These are phyloP conservation scores for Hippopotamus amphibius DNA, from an alignment of 2,113 vertebrate species.

Conservation along the genomic window DNA sequence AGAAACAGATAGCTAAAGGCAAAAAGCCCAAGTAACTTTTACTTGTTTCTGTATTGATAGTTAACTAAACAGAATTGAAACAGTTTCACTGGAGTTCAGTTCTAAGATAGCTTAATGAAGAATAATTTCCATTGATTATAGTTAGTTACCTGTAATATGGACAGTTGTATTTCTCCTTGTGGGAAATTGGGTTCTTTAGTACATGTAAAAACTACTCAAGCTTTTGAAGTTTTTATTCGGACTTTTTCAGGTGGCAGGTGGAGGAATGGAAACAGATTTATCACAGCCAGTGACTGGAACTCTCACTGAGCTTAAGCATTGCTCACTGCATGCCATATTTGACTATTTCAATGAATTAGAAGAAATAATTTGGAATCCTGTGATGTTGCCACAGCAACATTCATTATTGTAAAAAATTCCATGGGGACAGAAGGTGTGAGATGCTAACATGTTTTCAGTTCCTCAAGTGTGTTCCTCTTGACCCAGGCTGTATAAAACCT, in stretches of 20 bases:
- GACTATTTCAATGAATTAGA: slow-evolving; percentile 64
- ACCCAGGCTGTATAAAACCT: background rate
- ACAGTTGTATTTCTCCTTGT: background rate
- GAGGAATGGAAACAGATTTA: slow-evolving; percentile 54
- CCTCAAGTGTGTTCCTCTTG: background rate
- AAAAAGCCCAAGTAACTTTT: background rate
- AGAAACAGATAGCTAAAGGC: background rate
- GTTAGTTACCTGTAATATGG: background rate
- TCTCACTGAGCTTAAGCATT: background rate
- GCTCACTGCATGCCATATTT: slow-evolving; percentile 59
- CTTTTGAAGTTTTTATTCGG: slow-evolving; percentile 57
- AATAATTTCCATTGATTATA: background rate
- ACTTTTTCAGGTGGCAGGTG: slow-evolving; percentile 46
- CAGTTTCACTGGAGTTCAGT: slow-evolving; percentile 3
- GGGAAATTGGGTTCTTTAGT: background rate
- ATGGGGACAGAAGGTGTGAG: background rate
- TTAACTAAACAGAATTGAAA: background rate
- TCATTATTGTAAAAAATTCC: slow-evolving; percentile 17
- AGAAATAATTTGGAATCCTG: slow-evolving; percentile 58
- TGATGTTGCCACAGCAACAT: slow-evolving; percentile 64
- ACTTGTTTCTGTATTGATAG: background rate
- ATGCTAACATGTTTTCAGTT: background rate
- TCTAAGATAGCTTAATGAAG: slow-evolving; percentile 8
- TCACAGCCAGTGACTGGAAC: background rate
- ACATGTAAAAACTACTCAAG: background rate